These are phyloP conservation scores for Vultur gryphus DNA, from an alignment of 2,797 vertebrate genomes.

Conservation along the genomic window DNA sequence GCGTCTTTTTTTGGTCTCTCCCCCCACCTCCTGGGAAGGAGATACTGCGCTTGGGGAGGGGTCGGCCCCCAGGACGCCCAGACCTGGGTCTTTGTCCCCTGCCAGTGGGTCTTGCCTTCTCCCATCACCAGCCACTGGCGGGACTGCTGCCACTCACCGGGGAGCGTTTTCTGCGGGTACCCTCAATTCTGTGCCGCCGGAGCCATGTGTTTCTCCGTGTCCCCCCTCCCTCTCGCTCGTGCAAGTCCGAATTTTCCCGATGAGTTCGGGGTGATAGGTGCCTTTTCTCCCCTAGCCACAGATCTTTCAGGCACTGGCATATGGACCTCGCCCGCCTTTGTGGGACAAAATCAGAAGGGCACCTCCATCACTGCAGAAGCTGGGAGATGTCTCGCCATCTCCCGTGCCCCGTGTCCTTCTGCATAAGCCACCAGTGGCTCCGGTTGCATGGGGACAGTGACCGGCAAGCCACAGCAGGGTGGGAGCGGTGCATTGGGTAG, in stretches of 20 bases:
- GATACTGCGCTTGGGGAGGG: background rate
- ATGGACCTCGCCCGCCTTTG: fast-evolving
- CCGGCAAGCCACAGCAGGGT: background rate
- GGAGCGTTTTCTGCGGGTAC: background rate
- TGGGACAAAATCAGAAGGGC: background rate
- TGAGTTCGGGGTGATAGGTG: background rate
- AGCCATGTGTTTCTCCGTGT: background rate
- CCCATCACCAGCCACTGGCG: background rate
- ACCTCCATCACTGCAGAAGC: background rate
- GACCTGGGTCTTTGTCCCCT: background rate
- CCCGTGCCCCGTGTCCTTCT: background rate
- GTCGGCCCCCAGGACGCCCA: background rate
- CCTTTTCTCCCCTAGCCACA: background rate
- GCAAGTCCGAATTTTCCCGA: background rate
- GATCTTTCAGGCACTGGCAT: background rate
- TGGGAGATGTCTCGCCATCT: background rate
- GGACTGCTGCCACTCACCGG: background rate
- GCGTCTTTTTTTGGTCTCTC: background rate
- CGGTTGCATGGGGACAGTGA: background rate
- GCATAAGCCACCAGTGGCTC: background rate
- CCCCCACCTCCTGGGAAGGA: background rate
- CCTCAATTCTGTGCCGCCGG: fast-evolving
- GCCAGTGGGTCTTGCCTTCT: background rate
- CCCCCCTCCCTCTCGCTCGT: fast-evolving
- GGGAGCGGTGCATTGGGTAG: background rate